Base-by-base conservation (phyloP, 2,888 invertebrate species). In the Napeogenes sylphis region DNA sequence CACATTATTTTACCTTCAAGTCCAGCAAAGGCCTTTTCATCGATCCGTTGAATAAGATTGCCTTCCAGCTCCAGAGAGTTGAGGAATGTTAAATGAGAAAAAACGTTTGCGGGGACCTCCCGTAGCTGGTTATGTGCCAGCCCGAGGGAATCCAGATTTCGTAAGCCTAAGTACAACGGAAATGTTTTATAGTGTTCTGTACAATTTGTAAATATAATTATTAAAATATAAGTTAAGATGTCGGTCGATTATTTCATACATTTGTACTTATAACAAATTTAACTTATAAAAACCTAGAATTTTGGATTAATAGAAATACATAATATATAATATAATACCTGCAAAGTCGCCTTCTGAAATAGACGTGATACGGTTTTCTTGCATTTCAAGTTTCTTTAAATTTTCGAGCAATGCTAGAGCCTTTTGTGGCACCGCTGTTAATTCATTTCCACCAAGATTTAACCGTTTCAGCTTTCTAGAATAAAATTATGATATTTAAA, bases 41-140 rank as follows among this genome's bases (percentile, higher is more conserved):
- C 95, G 73, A 97, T 94, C 73, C 93, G 92, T 71, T 92, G 93
- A 71, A 98, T 97, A 75, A 92, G 92, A 86, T 97, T 97, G 64
- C 96, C 96, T 79, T 97, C 97, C 72, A 98, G 87, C 87, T 97
- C 97, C 78, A 98, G 88, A 4, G 97, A 97, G 85, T 96, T 97
- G 62, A 97, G 91, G 73, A 94, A 92, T 32, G 92, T 93, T 74
- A 97, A 90, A 81, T 96, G 95, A 3, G 94, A 94, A 85, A 98
- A 97, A 58, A 96, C 97, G 76, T 94, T 93, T 4, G 94, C 92
- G 14, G 96, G 96, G 68, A 97, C 94, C 75, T 93, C 93, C 58
- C 92, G 93, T 66, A 97, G 90, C 80, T 94, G 94, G 87, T 98
- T 98, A 82, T 96, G 96, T 5, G 96, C 96, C 81, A 98, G 87